Percentiles rank a stretch among this genome's conserved stretches.
phyloP scores from a whole-genome alignment of 1,140 invertebrate genomes.

The Anoplophora glabripennis region DNA sequence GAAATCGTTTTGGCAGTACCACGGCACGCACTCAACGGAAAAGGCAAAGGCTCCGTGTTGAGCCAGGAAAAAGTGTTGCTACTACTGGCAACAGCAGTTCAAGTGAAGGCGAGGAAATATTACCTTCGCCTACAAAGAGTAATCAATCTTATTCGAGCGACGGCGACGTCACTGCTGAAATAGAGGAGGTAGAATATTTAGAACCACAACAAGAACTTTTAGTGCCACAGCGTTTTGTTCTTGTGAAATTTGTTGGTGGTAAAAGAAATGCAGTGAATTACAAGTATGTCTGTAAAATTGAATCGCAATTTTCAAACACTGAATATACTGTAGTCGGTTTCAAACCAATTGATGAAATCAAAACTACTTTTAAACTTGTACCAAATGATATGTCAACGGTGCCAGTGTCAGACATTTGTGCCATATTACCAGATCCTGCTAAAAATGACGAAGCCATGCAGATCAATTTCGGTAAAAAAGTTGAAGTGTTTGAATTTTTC shows the following conservation, averaged over 20 bases:
- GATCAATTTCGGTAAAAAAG: too few species aligned
- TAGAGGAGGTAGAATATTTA: background rate
- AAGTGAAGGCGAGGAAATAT: background rate
- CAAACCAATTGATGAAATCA: background rate
- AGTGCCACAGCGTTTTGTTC: background rate
- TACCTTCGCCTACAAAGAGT: too few species aligned
- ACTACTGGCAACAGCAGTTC: slow-evolving; percentile 4
- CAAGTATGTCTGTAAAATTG: slow-evolving; percentile 18
- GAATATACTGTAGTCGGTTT: slow-evolving; percentile 9
- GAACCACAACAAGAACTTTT: background rate
- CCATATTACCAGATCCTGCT: background rate
- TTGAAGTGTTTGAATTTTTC: too few species aligned
- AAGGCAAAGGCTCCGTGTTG: background rate
- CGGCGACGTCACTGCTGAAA: background rate
- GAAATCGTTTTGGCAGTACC: slow-evolving; percentile 8
- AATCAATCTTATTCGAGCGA: too few species aligned
- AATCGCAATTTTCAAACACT: slow-evolving; percentile 15
- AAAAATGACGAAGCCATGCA: too few species aligned
- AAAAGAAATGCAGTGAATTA: background rate
- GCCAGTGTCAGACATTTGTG: slow-evolving; percentile 9
- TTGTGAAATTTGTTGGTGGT: background rate
- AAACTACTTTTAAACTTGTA: slow-evolving; percentile 3
- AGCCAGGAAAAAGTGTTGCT: slow-evolving; percentile 8
- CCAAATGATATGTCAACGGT: too few species aligned
- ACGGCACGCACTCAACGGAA: background rate